A percentile compares a stretch with the other conserved stretches of the same genome.
These are phyloP conservation scores for Vulpes ferrilata DNA, from an alignment of 2,113 vertebrate genomes.

Conservation along the genomic window DNA sequence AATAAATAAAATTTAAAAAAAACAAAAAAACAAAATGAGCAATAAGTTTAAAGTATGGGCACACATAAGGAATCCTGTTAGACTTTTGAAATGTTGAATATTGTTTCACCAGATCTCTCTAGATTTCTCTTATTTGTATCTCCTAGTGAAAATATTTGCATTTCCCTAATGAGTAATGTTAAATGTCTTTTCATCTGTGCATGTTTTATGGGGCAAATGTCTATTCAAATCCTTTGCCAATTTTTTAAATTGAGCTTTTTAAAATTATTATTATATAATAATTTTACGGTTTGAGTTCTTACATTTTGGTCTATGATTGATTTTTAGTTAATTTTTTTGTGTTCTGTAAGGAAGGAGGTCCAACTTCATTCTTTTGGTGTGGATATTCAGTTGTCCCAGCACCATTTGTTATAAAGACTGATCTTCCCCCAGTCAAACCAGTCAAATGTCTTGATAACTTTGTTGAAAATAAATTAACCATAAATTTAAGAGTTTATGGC, in stretches of 20 bases:
- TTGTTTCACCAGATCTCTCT: not conserved
- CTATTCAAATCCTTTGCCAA: not conserved
- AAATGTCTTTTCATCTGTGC: not conserved
- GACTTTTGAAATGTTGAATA: not conserved
- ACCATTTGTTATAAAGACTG: not conserved
- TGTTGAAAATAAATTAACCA: not conserved
- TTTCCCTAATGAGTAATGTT: not conserved
- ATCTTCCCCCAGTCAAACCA: not conserved
- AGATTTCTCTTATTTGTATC: not conserved
- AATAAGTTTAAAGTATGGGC: not conserved
- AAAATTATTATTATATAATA: not conserved
- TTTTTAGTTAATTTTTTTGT: not conserved
- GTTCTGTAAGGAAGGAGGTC: not conserved
- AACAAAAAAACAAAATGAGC: not conserved
- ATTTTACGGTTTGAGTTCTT: not conserved
- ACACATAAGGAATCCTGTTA: not conserved
- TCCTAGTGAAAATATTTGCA: not conserved
- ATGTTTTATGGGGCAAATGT: not conserved
- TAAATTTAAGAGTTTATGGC: not conserved
- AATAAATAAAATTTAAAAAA: too few species aligned
- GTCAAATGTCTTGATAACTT: not conserved
- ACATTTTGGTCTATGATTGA: not conserved
- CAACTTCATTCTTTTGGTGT: not conserved
- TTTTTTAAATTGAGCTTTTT: not conserved
- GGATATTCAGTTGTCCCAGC: not conserved